Conservation (phyloP, 2,113 vertebrate species). For the Peucedramus taeniatus region DNA sequence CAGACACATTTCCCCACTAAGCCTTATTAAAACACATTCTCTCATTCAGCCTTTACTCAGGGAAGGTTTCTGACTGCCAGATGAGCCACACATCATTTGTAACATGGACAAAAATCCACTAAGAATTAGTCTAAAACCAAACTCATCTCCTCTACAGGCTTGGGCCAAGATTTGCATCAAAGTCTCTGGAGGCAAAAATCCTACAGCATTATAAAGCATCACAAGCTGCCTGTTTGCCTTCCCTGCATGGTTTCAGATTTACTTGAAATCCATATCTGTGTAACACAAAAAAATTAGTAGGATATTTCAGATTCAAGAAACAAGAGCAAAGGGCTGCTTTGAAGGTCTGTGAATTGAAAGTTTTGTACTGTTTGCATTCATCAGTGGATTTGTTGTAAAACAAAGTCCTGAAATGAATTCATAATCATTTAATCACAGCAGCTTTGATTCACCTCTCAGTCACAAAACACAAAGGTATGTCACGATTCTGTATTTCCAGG, state of each 20-base stretch:
- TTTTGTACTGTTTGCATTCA: neutral
- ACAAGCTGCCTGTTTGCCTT: neutral
- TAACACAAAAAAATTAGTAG: neutral
- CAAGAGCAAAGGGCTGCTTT: neutral
- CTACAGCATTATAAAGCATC: neutral
- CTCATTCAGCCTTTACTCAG: neutral
- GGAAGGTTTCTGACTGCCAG: neutral
- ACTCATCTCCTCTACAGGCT: conserved; percentile 25
- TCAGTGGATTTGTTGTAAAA: neutral
- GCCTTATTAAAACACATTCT: neutral
- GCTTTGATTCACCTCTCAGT: neutral
- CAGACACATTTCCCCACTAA: neutral
- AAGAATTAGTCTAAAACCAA: conserved; percentile 22
- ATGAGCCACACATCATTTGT: neutral
- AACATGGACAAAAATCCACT: neutral
- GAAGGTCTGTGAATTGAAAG: neutral
- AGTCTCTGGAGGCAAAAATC: neutral
- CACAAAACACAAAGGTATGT: neutral
- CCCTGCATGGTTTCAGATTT: neutral
- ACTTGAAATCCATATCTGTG: neutral
- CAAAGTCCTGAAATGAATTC: neutral
- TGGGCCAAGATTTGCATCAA: conserved; percentile 13
- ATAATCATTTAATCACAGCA: neutral
- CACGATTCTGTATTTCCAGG: neutral
- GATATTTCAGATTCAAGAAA: neutral